Evolutionary conservation across 2,113 vertebrate genomes (phyloP).

Genomic region (zebrafish (Danio rerio)): GRCz12tu NC_133193.1:10393001-10393500

Average conservation of each 20-base stretch:
- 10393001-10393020: not conserved
- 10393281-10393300: no score
- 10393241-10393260: no score
- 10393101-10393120: not conserved
- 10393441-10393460: slow-evolving; percentile 52
- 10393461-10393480: slow-evolving; percentile 69
- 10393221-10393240: not conserved
- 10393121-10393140: not conserved
- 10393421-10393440: slow-evolving; percentile 40
- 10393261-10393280: no score
- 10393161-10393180: not conserved
- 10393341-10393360: no score
- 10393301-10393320: no score
- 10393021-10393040: not conserved
- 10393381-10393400: slow-evolving; percentile 39
- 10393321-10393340: no score
- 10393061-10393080: not conserved
- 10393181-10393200: not conserved
- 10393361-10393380: slow-evolving; percentile 41
- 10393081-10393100: not conserved
- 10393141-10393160: no score
- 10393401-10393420: slow-evolving; percentile 9
- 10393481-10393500: slow-evolving; percentile 71
- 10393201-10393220: not conserved
- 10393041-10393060: not conserved